Percentiles rank a stretch among this genome's conserved stretches.
phyloP scores from a whole-genome alignment of 2,113 vertebrate genomes.

The Natator depressus region DNA sequence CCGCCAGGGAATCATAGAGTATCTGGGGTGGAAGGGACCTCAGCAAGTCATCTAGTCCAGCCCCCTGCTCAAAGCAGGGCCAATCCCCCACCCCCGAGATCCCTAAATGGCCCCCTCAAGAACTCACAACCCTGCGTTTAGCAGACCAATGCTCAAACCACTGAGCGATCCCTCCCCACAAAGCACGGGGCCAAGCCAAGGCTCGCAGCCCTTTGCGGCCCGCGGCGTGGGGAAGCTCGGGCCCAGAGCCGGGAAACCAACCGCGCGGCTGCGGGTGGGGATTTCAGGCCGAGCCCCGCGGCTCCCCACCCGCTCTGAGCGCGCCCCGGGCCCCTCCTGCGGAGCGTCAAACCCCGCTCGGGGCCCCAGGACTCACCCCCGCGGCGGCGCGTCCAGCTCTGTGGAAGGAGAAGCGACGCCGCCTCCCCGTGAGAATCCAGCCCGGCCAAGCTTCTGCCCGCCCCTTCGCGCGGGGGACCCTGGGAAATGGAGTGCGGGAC shows the following conservation, averaged over 20 bases:
- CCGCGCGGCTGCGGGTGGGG: neutral
- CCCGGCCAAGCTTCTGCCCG: too few species aligned
- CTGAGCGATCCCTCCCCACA: too few species aligned
- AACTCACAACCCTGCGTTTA: too few species aligned
- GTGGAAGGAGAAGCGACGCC: neutral
- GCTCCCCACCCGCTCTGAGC: neutral
- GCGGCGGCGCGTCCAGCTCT: neutral
- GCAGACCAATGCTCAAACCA: too few species aligned
- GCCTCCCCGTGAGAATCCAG: too few species aligned
- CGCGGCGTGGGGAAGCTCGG: neutral
- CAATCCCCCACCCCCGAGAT: too few species aligned
- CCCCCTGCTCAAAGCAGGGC: too few species aligned
- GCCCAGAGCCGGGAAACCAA: neutral
- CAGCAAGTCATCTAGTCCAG: too few species aligned
- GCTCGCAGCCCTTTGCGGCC: neutral
- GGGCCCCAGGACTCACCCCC: neutral
- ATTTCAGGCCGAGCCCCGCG: neutral
- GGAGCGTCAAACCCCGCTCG: too few species aligned
- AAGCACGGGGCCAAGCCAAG: neutral
- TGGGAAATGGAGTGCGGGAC: neutral
- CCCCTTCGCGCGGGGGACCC: accelerated
- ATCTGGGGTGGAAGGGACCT: too few species aligned
- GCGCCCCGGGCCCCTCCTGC: neutral
- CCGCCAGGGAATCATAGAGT: too few species aligned
- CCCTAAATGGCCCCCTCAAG: too few species aligned